Conservation (phyloP, 2,888 invertebrate species). For the Orchesella flavescens region DNA sequence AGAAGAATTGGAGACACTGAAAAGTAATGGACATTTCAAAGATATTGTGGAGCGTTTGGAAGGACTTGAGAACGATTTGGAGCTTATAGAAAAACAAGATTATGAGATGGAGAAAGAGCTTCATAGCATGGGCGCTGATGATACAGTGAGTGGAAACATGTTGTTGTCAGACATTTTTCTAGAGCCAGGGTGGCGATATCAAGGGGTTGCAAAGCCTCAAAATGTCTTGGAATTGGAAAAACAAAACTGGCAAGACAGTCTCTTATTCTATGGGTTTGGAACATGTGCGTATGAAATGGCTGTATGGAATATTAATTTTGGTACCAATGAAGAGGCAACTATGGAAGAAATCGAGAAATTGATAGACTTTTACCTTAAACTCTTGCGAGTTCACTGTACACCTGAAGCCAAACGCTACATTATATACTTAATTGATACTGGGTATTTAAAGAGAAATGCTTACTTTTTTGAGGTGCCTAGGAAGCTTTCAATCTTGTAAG, state of each 20-base stretch:
- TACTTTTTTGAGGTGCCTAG: neutral
- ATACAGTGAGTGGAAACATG: neutral
- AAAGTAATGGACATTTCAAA: neutral
- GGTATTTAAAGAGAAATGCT: neutral
- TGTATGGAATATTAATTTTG: neutral
- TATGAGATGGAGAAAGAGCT: neutral
- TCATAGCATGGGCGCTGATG: no score
- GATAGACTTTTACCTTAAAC: slow-evolving; percentile 4
- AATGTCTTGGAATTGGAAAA: neutral
- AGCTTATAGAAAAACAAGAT: neutral
- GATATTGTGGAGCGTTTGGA: neutral
- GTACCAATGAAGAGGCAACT: neutral
- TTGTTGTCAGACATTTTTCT: slow-evolving; percentile 9
- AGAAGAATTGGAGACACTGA: neutral
- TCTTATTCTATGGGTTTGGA: slow-evolving; percentile 36
- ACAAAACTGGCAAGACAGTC: neutral
- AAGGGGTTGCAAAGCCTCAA: neutral
- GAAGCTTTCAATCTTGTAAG: slow-evolving; percentile 2
- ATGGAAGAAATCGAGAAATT: neutral
- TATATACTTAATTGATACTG: slow-evolving; percentile 10
- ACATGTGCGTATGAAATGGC: slow-evolving; percentile 1
- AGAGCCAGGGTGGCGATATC: slow-evolving; percentile 35
- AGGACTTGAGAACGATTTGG: neutral
- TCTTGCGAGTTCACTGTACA: slow-evolving; percentile 10
- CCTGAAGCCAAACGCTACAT: slow-evolving; percentile 18